A percentile compares a stretch with the other conserved stretches of the same genome.
Evolutionary conservation across 2,888 invertebrate genomes (phyloP).

Genomic region (Ophion ventricosus): DNA sequence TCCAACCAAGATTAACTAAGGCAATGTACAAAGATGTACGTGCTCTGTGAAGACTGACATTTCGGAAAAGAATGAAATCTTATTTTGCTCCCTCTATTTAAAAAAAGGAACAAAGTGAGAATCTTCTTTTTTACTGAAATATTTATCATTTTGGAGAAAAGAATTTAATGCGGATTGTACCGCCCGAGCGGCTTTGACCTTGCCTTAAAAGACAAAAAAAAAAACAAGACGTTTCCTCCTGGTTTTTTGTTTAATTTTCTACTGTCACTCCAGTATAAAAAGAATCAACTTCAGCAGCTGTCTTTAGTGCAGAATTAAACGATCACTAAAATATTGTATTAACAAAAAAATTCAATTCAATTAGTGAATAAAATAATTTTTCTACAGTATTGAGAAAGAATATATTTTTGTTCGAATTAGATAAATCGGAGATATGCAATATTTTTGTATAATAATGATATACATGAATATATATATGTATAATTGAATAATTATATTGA

Average conservation of each 20-base stretch:
- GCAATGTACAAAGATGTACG: background rate
- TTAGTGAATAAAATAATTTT: background rate
- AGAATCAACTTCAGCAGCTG: background rate
- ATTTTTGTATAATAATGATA: too few relatives aligned
- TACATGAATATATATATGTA: background rate
- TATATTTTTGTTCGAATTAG: background rate
- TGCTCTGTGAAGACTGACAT: too few relatives aligned
- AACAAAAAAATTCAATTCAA: background rate
- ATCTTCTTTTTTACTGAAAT: background rate
- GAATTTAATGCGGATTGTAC: background rate
- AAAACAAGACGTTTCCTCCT: too few relatives aligned
- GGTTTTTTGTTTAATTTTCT: background rate
- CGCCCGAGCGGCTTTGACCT: background rate
- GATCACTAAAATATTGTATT: background rate
- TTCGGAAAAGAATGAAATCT: background rate
- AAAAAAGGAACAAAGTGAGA: background rate
- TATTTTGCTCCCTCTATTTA: background rate
- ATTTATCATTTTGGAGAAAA: background rate
- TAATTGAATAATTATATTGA: background rate
- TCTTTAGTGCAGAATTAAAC: background rate
- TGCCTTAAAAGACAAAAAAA: background rate
- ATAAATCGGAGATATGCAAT: background rate
- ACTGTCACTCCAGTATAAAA: background rate
- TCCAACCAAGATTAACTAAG: background rate
- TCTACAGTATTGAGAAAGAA: background rate